phyloP scores from a whole-genome alignment of 2,113 vertebrate genomes.

The Hypanus sabinus region DNA sequence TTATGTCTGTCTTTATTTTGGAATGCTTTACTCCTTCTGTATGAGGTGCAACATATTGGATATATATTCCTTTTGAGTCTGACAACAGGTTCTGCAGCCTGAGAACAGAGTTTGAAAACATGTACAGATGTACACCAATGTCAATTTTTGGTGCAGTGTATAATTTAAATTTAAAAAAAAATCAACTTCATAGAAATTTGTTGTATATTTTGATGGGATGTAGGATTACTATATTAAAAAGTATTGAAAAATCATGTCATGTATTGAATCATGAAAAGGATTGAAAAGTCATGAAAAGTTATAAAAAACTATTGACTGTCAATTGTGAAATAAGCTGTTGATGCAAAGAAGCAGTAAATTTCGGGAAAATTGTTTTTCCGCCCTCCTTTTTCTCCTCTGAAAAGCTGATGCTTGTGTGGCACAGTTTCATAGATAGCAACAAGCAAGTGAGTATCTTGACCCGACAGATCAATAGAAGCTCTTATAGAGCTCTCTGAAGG shows the following conservation, averaged over 20 bases:
- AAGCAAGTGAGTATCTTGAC: not conserved
- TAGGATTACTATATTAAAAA: not conserved
- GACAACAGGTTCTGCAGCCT: not conserved
- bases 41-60: not conserved
- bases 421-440: not conserved
- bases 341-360: not conserved
- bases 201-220: not conserved
- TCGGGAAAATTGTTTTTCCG: not conserved
- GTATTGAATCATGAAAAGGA: too few species aligned
- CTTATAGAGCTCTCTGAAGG: not conserved
- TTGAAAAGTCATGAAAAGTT: not conserved
- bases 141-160: not conserved
- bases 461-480: not conserved
- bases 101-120: not conserved
- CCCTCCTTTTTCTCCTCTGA: not conserved
- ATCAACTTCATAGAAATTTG: not conserved
- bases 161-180: not conserved
- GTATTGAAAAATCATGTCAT: not conserved
- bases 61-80: not conserved
- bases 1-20: not conserved
- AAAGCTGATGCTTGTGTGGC: not conserved
- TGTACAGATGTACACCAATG: not conserved
- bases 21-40: not conserved
- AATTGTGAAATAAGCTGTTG: not conserved
- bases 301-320: too few species aligned